These are phyloP conservation scores for Drosophila gaucha DNA, from an alignment of 2,888 invertebrate genomes.

Conservation along the genomic window DNA sequence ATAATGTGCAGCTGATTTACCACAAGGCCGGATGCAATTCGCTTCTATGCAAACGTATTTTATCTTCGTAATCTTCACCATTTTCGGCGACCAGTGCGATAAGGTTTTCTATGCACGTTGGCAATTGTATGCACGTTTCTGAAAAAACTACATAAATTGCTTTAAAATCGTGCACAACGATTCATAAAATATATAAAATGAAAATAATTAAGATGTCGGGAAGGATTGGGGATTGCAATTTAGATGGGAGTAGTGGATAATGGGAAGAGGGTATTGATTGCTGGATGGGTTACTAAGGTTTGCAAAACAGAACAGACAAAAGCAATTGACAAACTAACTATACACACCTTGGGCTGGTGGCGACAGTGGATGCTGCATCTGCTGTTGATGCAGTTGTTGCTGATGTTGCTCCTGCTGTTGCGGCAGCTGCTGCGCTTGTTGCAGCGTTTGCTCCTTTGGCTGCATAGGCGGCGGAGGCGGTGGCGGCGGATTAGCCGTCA, in stretches of 20 bases:
- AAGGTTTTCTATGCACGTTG: conserved; percentile 86
- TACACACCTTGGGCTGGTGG: conserved; percentile 75
- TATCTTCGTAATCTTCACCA: conserved; percentile 89
- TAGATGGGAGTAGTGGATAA: conserved; percentile 3
- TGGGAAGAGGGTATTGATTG: background rate
- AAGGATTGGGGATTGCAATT: background rate
- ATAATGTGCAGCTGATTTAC: conserved; percentile 79
- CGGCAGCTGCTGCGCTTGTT: conserved; percentile 30
- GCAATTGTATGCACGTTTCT: conserved; percentile 84
- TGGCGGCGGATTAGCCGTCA: conserved; percentile 57
- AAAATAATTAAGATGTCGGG: conserved; percentile 43
- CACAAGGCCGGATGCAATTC: conserved; percentile 85
- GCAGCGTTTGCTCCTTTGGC: conserved; percentile 42
- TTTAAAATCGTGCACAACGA: conserved; percentile 83
- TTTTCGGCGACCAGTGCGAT: conserved; percentile 87
- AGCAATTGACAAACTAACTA: conserved; percentile 7
- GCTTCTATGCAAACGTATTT: conserved; percentile 86
- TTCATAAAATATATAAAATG: conserved; percentile 51
- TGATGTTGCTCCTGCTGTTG: conserved; percentile 25
- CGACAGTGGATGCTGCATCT: conserved; percentile 17
- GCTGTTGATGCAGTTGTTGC: conserved; percentile 25
- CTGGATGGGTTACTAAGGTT: conserved; percentile 14
- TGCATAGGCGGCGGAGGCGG: conserved; percentile 67
- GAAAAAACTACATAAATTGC: conserved; percentile 85
- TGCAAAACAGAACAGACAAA: conserved; percentile 47